Evolutionary conservation across 2,113 vertebrate genomes (phyloP).

Genomic region (Microtus richardsoni): DNA sequence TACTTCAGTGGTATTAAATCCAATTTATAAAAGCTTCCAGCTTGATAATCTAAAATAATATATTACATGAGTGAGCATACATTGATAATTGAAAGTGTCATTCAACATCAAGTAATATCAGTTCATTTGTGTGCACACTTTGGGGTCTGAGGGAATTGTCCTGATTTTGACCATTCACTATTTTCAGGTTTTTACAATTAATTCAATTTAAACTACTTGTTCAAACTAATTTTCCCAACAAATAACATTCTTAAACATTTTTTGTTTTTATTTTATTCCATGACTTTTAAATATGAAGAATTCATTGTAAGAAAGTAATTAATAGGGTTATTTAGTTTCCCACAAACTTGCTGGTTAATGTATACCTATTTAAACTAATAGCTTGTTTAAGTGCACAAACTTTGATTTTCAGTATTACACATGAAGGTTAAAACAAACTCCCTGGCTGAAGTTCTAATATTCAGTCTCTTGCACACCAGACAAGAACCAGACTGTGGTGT

Average conservation of each 20-base stretch:
- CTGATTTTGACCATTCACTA: background rate
- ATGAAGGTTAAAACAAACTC: background rate
- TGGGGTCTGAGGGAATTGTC: background rate
- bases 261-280: background rate
- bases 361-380: background rate
- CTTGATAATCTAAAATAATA: background rate
- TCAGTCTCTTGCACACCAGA: too few relatives aligned
- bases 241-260: background rate
- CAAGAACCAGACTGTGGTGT: background rate
- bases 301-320: background rate
- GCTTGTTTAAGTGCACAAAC: background rate
- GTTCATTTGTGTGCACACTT: background rate
- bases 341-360: background rate
- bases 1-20: background rate
- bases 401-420: background rate
- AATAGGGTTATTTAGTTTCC: background rate
- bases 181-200: constrained; percentile 3
- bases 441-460: background rate
- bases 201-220: background rate
- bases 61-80: background rate
- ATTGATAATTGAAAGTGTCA: background rate
- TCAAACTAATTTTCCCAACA: background rate
- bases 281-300: background rate
- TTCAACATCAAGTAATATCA: background rate
- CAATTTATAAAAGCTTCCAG: background rate